Evolutionary conservation across 1,140 invertebrate genomes (phyloP).

Genomic region (Orussus abietinus): DNA sequence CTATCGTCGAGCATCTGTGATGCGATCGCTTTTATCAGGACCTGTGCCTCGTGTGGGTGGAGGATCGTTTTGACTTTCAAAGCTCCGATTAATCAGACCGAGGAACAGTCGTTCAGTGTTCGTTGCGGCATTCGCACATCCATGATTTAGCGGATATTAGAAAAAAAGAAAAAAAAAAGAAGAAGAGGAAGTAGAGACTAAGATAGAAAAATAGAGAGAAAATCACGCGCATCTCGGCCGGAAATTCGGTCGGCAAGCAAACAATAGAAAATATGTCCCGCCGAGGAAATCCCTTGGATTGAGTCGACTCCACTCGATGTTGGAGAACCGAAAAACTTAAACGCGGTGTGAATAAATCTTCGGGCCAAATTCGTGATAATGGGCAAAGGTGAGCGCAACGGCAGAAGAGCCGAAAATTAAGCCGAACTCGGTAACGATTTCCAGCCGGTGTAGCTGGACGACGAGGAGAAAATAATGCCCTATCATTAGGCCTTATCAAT

Average conservation of each 20-base stretch:
- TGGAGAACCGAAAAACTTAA: too few species aligned
- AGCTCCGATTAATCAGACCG: constrained; percentile 7
- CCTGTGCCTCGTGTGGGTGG: constrained; percentile 3
- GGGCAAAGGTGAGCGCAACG: too few species aligned
- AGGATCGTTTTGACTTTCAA: constrained; percentile 9
- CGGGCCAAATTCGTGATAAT: too few species aligned
- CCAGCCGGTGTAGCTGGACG: too few species aligned
- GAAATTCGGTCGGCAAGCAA: not conserved
- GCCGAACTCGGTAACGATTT: too few species aligned
- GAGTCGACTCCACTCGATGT: too few species aligned
- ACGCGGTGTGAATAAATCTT: too few species aligned
- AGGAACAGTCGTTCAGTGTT: constrained; percentile 23
- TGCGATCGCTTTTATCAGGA: too few species aligned
- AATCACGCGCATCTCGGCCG: too few species aligned
- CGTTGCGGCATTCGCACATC: constrained; percentile 16
- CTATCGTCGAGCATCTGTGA: not conserved
- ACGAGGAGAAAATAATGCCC: too few species aligned
- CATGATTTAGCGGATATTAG: constrained; percentile 13
- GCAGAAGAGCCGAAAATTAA: too few species aligned
- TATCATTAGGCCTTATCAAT: too few species aligned
- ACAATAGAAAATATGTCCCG: not conserved
- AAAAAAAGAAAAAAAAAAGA: not conserved
- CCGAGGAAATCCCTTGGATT: not conserved
- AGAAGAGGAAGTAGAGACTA: not conserved
- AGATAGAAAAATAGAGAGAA: not conserved